Evolutionary conservation across 1,140 invertebrate species (phyloP), one percentile per base, ranked within the genome.

Genomic region (Drosophila varians): DNA sequence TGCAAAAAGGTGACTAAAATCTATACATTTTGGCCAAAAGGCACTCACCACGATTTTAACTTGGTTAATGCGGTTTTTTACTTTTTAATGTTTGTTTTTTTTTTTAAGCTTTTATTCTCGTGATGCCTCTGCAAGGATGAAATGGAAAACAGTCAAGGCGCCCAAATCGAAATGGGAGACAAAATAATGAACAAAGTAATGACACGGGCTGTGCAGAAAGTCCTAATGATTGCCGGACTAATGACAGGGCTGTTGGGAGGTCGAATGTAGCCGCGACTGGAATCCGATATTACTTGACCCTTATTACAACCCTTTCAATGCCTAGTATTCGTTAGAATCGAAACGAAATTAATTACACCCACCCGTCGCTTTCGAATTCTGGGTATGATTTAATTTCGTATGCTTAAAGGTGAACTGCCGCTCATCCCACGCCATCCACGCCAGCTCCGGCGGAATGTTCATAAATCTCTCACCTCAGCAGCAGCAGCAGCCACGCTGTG

Each of bases 201-300:
- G 70, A 74, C 74, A 74, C 46, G 70, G 54, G 69, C 70, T 38
- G 45, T 53, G 70, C 45, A 47, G 45, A 25, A 26, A 7, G 23
- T 34, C 25, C 26, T 40, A 65, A 77, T 57, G 66, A 62, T 66
- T 53, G 28, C n/a, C 23, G 23, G 38, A 52, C 60, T 84, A 83
- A 83, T 83, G 79, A 83, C 79, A 76, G 75, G 68, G 43, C 80
- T 52, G 76, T 80, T 57, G 72, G 65, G 60, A 65, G 80, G 80
- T 80, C 76, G 73, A 80, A 86, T 80, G 48, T 65, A 74, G 82
- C 77, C 69, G 77, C 69, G 82, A 80, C 76, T 74, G 73, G 80
- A 86, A 86, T 82, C 48, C 55, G 82, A 87, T 84, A 87, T 80
- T 70, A 42, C 71, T 74, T 40, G 48, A 4, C 21, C 7, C 19